Evolutionary conservation across 2,113 vertebrate species (phyloP).

Genomic region (Pollachius pollachius): DNA sequence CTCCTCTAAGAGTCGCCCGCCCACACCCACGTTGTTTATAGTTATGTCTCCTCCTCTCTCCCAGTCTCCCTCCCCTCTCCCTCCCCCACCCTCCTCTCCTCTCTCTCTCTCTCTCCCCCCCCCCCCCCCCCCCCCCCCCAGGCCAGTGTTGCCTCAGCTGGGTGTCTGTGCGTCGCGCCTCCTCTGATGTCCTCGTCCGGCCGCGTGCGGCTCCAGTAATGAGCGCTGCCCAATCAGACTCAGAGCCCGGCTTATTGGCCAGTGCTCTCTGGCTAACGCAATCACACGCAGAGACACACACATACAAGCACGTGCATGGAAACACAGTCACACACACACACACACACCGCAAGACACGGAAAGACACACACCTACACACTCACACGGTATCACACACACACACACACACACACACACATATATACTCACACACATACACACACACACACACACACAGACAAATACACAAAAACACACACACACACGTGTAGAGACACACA

Average conservation of each 20-base stretch:
- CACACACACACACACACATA: too few species aligned
- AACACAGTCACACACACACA: background rate
- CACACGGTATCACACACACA: too few species aligned
- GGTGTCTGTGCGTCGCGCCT: background rate
- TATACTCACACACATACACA: too few species aligned
- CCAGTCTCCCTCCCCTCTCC: background rate
- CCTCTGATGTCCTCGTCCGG: constrained; percentile 11
- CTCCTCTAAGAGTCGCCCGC: too few species aligned
- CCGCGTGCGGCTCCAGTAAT: constrained; percentile 34
- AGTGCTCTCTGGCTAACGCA: background rate
- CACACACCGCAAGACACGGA: too few species aligned
- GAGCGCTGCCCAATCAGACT: constrained; percentile 13
- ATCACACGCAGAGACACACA: background rate
- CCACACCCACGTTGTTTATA: too few species aligned
- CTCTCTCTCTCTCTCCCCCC: background rate
- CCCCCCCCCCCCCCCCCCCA: background rate
- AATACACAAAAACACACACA: too few species aligned
- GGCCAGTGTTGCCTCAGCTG: background rate
- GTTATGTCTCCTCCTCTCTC: background rate
- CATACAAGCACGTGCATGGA: too few species aligned
- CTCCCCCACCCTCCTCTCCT: background rate
- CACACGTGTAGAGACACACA: too few species aligned
- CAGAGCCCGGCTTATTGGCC: background rate
- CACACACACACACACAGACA: too few species aligned
- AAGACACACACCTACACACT: too few species aligned